Conservation (phyloP, 1,140 invertebrate species). For the Trinorchestia longiramus region DNA sequence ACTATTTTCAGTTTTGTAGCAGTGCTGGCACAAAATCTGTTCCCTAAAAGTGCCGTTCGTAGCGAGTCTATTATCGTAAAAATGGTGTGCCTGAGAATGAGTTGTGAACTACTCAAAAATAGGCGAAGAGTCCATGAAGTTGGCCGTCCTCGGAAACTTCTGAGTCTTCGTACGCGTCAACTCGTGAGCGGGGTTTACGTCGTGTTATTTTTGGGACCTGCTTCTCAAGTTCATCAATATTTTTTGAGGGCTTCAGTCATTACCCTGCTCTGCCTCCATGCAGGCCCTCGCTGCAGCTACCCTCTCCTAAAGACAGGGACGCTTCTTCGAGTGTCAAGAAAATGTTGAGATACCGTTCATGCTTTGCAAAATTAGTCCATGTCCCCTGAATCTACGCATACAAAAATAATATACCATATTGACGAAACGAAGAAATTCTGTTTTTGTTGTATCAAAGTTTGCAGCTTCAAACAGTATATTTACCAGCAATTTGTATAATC, state of each 20-base stretch:
- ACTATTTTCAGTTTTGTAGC: neutral
- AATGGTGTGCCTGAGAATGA: neutral
- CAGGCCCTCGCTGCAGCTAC: neutral
- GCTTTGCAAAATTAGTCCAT: neutral
- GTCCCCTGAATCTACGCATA: neutral
- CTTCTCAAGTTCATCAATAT: conserved; percentile 53
- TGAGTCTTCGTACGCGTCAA: conserved; percentile 21
- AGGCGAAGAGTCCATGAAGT: conserved; percentile 42
- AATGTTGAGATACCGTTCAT: neutral
- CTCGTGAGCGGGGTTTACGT: conserved; percentile 49
- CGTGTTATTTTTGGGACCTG: conserved; percentile 36
- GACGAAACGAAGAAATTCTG: neutral
- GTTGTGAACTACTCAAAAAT: conserved; percentile 40
- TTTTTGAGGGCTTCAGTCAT: conserved; percentile 49
- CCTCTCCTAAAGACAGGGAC: neutral
- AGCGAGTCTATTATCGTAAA: conserved; percentile 43
- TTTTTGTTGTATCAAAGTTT: neutral
- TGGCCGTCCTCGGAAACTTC: conserved; percentile 39
- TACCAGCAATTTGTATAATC: neutral
- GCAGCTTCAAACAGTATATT: neutral
- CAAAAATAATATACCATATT: neutral
- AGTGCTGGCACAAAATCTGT: neutral
- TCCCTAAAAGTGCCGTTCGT: neutral
- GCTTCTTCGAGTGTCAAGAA: neutral
- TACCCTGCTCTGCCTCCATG: conserved; percentile 1